Evolutionary conservation across 2,113 vertebrate genomes (phyloP).

Genomic region (Dinomys branickii): DNA sequence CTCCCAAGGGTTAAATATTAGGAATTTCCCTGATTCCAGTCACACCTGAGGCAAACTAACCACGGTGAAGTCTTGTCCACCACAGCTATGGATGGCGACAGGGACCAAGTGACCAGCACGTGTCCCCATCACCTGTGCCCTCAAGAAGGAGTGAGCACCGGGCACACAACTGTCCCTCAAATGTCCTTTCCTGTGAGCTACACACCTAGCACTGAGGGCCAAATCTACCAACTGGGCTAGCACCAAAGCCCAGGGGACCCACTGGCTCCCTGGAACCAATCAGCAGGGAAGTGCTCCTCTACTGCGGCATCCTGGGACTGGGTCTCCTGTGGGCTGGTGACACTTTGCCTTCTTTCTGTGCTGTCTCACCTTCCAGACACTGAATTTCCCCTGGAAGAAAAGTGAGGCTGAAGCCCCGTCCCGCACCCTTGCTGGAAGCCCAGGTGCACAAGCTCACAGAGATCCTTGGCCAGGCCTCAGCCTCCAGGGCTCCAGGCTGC

Average conservation of each 20-base stretch:
- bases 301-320: rapidly evolving
- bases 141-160: background rate
- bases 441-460: background rate
- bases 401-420: background rate
- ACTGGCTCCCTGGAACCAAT: too few species aligned
- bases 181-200: background rate
- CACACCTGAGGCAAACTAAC: background rate
- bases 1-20: background rate
- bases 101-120: background rate
- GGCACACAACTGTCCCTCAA: background rate
- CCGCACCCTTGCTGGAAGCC: background rate
- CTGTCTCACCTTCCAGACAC: background rate
- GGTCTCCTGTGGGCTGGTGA: background rate
- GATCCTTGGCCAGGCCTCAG: background rate
- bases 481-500: background rate
- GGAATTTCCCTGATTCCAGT: background rate
- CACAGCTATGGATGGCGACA: background rate
- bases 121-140: background rate
- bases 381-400: background rate
- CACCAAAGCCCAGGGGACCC: background rate
- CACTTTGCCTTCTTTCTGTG: background rate
- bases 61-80: background rate
- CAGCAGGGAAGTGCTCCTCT: too few species aligned
- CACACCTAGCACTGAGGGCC: background rate
- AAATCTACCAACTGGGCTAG: background rate